These are phyloP conservation scores for Cryptoprocta ferox DNA, from an alignment of 2,797 vertebrate genomes.

Conservation along the genomic window DNA sequence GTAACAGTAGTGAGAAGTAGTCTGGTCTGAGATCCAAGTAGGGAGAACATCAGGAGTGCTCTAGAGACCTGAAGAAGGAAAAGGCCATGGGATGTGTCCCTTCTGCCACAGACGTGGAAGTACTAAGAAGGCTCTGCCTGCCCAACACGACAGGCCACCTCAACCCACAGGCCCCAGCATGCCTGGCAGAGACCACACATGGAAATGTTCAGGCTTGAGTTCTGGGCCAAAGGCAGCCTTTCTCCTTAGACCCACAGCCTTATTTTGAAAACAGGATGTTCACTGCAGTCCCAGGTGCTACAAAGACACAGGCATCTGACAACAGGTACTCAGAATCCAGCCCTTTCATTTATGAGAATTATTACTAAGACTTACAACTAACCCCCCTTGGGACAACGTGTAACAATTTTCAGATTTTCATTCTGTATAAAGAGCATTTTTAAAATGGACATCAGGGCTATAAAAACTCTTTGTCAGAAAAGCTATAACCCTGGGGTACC, in stretches of 20 bases:
- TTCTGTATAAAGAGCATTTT: neutral
- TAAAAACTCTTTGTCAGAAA: neutral
- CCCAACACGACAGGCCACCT: neutral
- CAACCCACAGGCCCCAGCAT: neutral
- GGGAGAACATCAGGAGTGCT: neutral
- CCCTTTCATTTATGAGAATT: neutral
- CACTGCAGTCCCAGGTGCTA: neutral
- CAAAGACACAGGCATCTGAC: neutral
- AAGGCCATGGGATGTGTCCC: neutral
- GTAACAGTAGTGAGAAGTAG: neutral
- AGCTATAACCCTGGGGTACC: neutral
- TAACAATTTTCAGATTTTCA: neutral
- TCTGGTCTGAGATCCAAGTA: neutral
- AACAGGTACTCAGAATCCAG: neutral
- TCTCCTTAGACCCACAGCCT: neutral
- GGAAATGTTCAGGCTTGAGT: neutral
- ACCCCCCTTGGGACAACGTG: neutral
- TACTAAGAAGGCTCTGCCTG: neutral
- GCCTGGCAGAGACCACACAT: neutral
- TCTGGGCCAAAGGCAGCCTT: neutral
- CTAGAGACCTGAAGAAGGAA: neutral
- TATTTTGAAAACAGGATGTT: neutral
- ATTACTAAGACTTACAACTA: neutral
- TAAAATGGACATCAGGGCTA: neutral
- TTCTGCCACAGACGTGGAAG: neutral